phyloP scores from a whole-genome alignment of 37 sponge, comb jelly and placozoan species.

The Chondrosia reniformis region DNA sequence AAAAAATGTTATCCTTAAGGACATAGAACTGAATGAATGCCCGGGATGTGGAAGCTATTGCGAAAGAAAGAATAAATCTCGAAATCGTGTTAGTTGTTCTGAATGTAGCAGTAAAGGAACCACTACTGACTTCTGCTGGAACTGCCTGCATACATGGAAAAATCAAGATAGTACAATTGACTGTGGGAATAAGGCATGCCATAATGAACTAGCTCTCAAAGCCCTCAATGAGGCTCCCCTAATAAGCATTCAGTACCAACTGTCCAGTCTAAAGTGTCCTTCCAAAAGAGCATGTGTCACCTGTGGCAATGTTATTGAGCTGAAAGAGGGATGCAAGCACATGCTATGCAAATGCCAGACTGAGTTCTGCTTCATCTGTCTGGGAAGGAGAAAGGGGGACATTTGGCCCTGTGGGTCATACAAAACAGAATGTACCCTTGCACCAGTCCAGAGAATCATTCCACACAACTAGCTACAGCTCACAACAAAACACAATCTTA shows the following conservation, averaged over 20 bases:
- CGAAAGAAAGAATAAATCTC: conserved; percentile 25
- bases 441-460: conserved; percentile 23
- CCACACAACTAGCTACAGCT: no score
- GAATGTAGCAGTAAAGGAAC: conserved; percentile 28
- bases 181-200: conserved; percentile 43
- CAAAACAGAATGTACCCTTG: conserved; percentile 36
- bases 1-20: no score
- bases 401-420: conserved; percentile 41
- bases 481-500: no score
- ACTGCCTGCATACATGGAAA: conserved; percentile 44
- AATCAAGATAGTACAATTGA: conserved; percentile 3
- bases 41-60: conserved; percentile 37
- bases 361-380: conserved; percentile 55
- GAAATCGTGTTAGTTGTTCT: conserved; percentile 16
- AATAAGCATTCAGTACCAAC: conserved; percentile 17
- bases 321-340: conserved; percentile 48
- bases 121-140: conserved; percentile 31
- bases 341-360: conserved; percentile 41
- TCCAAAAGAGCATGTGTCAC: conserved; percentile 37
- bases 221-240: conserved; percentile 21
- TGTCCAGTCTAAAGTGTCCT: conserved; percentile 31
- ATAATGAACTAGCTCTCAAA: not conserved
- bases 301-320: conserved; percentile 52
- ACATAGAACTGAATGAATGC: no score
- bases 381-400: conserved; percentile 2